Base-by-base conservation (phyloP, 2,888 invertebrate genomes). In the Eilema depressum region DNA sequence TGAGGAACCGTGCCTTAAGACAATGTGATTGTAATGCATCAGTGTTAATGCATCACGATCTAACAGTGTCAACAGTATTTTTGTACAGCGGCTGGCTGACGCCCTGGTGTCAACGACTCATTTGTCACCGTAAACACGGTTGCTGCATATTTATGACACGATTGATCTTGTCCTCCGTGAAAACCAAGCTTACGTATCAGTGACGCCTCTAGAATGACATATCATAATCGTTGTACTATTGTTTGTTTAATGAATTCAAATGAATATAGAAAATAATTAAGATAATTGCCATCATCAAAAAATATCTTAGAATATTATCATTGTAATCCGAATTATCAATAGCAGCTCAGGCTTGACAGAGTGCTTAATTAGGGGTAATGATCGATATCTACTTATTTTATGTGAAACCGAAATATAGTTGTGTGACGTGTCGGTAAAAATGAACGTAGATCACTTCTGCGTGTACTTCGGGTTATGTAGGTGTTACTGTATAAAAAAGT, bases 111-210 rank as follows among this genome's bases (percentile, higher is more conserved):
- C 83, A 79, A 75, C 68, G 75, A 74, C 76, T 81, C 68, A 73
- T 73, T 75, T 75, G 82, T 76, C 83, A 83, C 78, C 78, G 83
- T 83, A 83, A 81, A 83, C 71, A 81, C 76, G 72, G 74, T 82
- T 74, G 67, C 71, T 87, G 85, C 86, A 88, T 89, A 89, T 89
- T 84, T 82, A 88, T 84, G 70, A 69, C 84, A 75, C 83, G 83
- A 75, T 74, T 79, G 76, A 80, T 83, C 82, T 80, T 80, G 84
- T 76, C 84, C 85, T 84, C 77, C 77, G 83, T 78, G 73, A 81
- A 82, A 81, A 76, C 71, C 67, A 71, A 74, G 65, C 64, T 66
- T 20, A 57, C 64, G 70, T 70, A 53, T 69, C 56, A 53, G 75
- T 72, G 74, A 81, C 73, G 66, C 61, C 53, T 67, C 60, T 71